phyloP scores from a whole-genome alignment of 2,888 invertebrate species.

The Drosophila gaucha region DNA sequence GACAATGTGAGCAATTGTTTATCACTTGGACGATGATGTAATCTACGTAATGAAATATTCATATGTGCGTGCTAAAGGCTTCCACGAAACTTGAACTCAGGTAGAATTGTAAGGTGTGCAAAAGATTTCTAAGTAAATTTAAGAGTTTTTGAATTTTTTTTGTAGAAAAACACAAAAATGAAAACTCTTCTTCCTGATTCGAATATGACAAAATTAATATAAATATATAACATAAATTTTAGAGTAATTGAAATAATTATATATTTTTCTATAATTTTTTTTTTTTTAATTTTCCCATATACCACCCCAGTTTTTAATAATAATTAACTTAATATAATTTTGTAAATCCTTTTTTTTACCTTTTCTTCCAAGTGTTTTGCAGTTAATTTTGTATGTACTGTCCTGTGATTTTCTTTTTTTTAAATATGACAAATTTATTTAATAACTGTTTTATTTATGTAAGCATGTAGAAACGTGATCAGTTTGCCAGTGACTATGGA shows the following conservation, averaged over 20 bases:
- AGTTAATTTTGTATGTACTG: slow-evolving; percentile 34
- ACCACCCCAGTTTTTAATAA: too few relatives aligned
- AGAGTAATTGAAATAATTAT: too few relatives aligned
- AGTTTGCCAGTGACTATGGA: slow-evolving; percentile 39
- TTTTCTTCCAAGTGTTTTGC: slow-evolving; percentile 2
- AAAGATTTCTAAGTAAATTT: too few relatives aligned
- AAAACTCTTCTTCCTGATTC: background rate
- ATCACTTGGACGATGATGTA: slow-evolving; percentile 35
- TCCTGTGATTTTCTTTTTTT: slow-evolving; percentile 13
- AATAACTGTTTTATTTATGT: slow-evolving; percentile 24
- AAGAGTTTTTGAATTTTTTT: background rate
- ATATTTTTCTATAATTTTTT: too few relatives aligned
- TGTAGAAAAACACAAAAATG: background rate
- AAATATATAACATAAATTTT: too few relatives aligned
- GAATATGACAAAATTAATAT: background rate
- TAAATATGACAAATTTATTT: slow-evolving; percentile 11
- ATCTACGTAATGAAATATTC: slow-evolving; percentile 16
- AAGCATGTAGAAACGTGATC: slow-evolving; percentile 28
- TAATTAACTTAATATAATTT: background rate
- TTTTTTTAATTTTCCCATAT: too few relatives aligned
- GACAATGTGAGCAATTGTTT: slow-evolving; percentile 43
- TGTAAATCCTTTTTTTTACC: background rate
- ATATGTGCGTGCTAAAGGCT: background rate
- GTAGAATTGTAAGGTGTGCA: too few relatives aligned
- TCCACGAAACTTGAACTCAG: background rate